Conservation (phyloP, 2,113 vertebrate genomes). For the Phylloscopus whistleri region DNA sequence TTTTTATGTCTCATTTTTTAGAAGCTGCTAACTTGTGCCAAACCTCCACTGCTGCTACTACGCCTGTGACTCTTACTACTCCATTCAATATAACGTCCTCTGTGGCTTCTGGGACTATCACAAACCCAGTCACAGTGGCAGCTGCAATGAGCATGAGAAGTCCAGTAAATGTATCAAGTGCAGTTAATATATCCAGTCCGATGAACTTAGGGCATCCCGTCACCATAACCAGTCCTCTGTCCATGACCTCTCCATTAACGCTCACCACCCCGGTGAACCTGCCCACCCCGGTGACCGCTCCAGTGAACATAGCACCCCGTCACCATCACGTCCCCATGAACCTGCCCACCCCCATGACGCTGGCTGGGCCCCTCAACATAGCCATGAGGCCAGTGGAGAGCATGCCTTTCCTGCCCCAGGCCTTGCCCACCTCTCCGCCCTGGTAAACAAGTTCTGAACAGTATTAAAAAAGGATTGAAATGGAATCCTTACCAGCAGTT, state of each 20-base stretch:
- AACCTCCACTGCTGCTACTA: conserved; percentile 87
- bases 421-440: conserved; percentile 93
- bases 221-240: conserved; percentile 90
- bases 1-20: conserved; percentile 76
- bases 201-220: conserved; percentile 95
- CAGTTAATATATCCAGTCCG: conserved; percentile 92
- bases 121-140: conserved; percentile 91
- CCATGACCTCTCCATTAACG: conserved; percentile 87
- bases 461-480: conserved; percentile 76
- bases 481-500: conserved; percentile 80
- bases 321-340: conserved; percentile 93
- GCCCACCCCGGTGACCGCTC: conserved; percentile 81
- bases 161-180: conserved; percentile 87
- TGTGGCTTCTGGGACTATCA: conserved; percentile 87
- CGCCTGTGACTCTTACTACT: conserved; percentile 95
- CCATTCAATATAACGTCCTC: conserved; percentile 94
- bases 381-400: conserved; percentile 96
- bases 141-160: conserved; percentile 97
- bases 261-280: conserved; percentile 92
- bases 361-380: conserved; percentile 93
- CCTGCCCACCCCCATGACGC: conserved; percentile 86
- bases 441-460: conserved; percentile 84
- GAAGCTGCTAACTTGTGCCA: conserved; percentile 92
- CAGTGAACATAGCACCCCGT: conserved; percentile 97
- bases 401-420: conserved; percentile 97